These are phyloP conservation scores for Ptilonorhynchus violaceus DNA, from an alignment of 2,113 vertebrate genomes.

Conservation along the genomic window DNA sequence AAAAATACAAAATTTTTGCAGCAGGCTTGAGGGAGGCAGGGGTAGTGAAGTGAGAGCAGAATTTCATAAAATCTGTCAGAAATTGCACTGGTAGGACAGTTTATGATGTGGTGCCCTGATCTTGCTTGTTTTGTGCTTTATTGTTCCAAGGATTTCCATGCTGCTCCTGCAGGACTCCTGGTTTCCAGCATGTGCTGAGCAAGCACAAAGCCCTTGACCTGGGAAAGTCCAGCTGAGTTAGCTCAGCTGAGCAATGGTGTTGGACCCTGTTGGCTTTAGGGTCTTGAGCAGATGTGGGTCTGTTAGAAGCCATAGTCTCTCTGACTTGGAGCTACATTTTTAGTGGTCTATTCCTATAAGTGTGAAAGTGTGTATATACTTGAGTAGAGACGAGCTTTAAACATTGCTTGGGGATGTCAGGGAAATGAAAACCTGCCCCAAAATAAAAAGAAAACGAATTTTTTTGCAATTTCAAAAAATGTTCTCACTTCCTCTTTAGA, in stretches of 20 bases:
- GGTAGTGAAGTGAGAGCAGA: not conserved
- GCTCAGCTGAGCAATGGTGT: not conserved
- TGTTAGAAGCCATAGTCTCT: not conserved
- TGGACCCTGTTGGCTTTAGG: not conserved
- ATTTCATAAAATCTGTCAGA: not conserved
- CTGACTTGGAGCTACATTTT: not conserved
- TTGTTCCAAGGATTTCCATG: not conserved
- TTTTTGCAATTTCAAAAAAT: not conserved
- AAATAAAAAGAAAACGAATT: not conserved
- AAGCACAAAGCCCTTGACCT: not conserved
- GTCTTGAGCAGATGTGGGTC: not conserved
- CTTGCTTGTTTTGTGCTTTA: not conserved
- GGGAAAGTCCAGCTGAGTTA: not conserved
- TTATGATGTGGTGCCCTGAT: not conserved
- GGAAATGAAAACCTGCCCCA: not conserved
- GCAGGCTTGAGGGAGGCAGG: not conserved
- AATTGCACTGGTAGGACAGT: not conserved
- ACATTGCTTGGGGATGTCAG: not conserved
- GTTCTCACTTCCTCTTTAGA: not conserved
- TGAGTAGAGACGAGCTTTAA: not conserved
- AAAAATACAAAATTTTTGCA: not conserved
- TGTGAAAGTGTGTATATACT: not conserved
- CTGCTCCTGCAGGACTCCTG: not conserved
- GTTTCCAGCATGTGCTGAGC: rapidly evolving
- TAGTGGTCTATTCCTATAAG: not conserved